These are phyloP conservation scores for Polyploca ridens DNA, from an alignment of 2,888 invertebrate genomes.

Conservation along the genomic window DNA sequence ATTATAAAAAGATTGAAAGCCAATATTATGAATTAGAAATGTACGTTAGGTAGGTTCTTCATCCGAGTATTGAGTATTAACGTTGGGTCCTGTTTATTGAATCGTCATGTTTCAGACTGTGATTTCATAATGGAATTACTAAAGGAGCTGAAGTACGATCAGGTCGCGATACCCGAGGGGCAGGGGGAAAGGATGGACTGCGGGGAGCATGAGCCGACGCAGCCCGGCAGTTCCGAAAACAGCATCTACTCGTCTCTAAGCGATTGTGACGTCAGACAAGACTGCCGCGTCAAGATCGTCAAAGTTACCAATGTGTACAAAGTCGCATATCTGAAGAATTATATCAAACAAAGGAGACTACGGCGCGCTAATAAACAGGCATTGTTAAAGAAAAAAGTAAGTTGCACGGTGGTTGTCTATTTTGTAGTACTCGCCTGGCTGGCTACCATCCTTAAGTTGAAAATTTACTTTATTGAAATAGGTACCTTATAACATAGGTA, in stretches of 20 bases:
- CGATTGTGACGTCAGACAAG: conserved; percentile 55
- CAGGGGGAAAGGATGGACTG: conserved; percentile 47
- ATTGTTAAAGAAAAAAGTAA: conserved; percentile 70
- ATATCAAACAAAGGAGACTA: conserved; percentile 70
- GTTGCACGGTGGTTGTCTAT: background rate
- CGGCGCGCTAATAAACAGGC: conserved; percentile 66
- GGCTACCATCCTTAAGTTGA: too few relatives aligned
- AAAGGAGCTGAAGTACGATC: conserved; percentile 59
- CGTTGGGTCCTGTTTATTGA: background rate
- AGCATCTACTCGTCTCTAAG: conserved; percentile 62
- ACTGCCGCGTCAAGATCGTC: conserved; percentile 71
- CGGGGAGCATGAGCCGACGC: conserved; percentile 43
- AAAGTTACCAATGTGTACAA: conserved; percentile 77
- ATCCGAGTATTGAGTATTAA: background rate
- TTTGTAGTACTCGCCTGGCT: too few relatives aligned
- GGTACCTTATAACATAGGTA: background rate
- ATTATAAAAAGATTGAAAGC: too few relatives aligned
- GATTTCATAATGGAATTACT: conserved; percentile 61
- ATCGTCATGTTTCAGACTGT: conserved; percentile 53
- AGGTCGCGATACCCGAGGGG: conserved; percentile 40
- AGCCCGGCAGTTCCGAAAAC: conserved; percentile 42
- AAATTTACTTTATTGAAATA: too few relatives aligned
- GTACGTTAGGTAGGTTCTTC: background rate
- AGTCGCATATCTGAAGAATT: conserved; percentile 72
- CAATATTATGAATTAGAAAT: too few relatives aligned